Conservation (phyloP, 2,113 vertebrate genomes). For the Ptilorrhoa leucosticta region DNA sequence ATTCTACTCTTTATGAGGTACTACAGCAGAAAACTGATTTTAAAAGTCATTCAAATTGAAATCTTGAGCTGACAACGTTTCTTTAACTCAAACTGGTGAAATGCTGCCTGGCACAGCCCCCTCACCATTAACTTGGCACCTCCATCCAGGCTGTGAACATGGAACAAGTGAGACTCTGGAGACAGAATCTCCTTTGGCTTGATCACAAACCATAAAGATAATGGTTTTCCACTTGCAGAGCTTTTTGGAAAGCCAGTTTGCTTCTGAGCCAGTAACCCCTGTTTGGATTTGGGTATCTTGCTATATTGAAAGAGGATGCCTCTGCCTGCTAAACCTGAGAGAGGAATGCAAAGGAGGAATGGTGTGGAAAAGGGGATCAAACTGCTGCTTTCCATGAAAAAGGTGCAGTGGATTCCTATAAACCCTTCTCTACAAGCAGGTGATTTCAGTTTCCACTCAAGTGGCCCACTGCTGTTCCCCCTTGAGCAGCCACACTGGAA, state of each 20-base stretch:
- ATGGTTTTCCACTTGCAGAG: neutral
- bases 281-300: neutral
- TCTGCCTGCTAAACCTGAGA: neutral
- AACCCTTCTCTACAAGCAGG: neutral
- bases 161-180: neutral
- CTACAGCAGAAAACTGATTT: neutral
- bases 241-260: slow-evolving; percentile 22
- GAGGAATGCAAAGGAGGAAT: neutral
- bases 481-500: neutral
- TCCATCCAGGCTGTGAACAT: slow-evolving; percentile 1
- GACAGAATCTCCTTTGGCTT: slow-evolving; percentile 35
- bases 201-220: slow-evolving; percentile 21
- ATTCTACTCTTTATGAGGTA: neutral
- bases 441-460: neutral
- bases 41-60: neutral
- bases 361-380: neutral
- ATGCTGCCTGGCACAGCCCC: slow-evolving; percentile 17
- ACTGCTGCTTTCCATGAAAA: neutral
- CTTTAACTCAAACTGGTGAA: neutral
- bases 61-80: neutral
- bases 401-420: accelerated
- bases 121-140: slow-evolving; percentile 42
- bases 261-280: neutral
- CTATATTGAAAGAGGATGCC: neutral
- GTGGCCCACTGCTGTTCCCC: neutral